A percentile compares a stretch with the other conserved stretches of the same genome.
Conservation (phyloP, 2,113 vertebrate species). For the Cygnus buccinator region DNA sequence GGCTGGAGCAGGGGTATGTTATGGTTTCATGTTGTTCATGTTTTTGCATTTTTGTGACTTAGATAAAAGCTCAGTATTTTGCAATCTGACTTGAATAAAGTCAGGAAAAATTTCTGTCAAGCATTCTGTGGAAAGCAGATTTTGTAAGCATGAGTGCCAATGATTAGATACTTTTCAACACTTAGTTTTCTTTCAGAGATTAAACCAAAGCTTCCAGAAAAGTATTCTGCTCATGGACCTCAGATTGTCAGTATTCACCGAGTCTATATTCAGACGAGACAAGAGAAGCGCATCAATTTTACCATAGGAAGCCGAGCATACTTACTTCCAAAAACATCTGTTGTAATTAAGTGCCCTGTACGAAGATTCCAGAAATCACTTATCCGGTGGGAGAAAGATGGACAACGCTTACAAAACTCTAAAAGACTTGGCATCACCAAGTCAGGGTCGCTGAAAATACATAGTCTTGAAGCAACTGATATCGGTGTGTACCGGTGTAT, state of each 20-base stretch:
- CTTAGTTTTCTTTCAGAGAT: conserved; percentile 56
- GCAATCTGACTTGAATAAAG: conserved; percentile 4
- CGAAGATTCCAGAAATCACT: conserved; percentile 83
- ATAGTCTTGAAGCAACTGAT: conserved; percentile 77
- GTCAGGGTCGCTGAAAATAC: conserved; percentile 88
- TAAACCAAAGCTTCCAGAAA: conserved; percentile 65
- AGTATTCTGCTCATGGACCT: conserved; percentile 71
- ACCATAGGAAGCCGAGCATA: conserved; percentile 88
- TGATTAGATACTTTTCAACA: conserved; percentile 11
- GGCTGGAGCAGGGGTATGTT: background rate
- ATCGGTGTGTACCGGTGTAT: conserved; percentile 86
- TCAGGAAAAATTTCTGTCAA: background rate
- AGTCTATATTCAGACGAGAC: conserved; percentile 89
- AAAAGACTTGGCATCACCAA: conserved; percentile 83
- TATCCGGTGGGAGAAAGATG: conserved; percentile 91
- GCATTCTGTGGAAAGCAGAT: background rate
- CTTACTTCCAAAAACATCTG: conserved; percentile 88
- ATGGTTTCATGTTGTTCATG: conserved; percentile 15
- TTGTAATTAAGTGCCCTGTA: conserved; percentile 89
- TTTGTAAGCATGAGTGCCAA: background rate
- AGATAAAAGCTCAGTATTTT: conserved; percentile 32
- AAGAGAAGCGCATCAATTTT: conserved; percentile 87
- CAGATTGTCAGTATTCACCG: conserved; percentile 78
- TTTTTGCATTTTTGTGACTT: conserved; percentile 35
- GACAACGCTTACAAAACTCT: conserved; percentile 76